Conservation (phyloP, 2,113 vertebrate species). For the Lamprologus lemairii region DNA sequence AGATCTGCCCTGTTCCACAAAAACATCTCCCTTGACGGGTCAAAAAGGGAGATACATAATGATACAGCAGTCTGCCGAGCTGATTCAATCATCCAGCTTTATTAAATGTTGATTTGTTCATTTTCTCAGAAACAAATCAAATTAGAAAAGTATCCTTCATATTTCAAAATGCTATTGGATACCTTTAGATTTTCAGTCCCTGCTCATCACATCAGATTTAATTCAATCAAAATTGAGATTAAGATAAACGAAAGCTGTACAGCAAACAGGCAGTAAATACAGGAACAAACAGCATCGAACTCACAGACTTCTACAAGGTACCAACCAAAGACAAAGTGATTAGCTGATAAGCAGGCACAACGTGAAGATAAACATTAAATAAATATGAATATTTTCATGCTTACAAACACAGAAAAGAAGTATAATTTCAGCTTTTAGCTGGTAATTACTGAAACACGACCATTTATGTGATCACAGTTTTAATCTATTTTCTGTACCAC, state of each 20-base stretch:
- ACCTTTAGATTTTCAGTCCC: neutral
- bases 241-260: neutral
- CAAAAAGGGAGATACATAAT: neutral
- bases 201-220: constrained; percentile 8
- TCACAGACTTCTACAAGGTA: neutral
- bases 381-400: neutral
- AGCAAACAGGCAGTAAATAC: neutral
- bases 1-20: neutral
- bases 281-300: neutral
- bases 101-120: constrained; percentile 43
- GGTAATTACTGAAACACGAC: neutral
- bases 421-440: neutral
- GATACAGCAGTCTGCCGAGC: neutral
- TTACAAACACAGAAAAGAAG: neutral
- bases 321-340: neutral
- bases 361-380: neutral
- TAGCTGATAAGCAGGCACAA: neutral
- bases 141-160: constrained; percentile 8
- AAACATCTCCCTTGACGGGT: neutral
- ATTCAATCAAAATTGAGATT: constrained; percentile 22
- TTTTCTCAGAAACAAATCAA: constrained; percentile 20
- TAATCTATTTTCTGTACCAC: neutral
- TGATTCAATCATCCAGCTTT: constrained; percentile 3
- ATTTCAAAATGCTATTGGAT: constrained; percentile 18
- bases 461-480: neutral